phyloP scores from a whole-genome alignment of 2,888 invertebrate genomes.

The Sphaerophoria rueppellii region DNA sequence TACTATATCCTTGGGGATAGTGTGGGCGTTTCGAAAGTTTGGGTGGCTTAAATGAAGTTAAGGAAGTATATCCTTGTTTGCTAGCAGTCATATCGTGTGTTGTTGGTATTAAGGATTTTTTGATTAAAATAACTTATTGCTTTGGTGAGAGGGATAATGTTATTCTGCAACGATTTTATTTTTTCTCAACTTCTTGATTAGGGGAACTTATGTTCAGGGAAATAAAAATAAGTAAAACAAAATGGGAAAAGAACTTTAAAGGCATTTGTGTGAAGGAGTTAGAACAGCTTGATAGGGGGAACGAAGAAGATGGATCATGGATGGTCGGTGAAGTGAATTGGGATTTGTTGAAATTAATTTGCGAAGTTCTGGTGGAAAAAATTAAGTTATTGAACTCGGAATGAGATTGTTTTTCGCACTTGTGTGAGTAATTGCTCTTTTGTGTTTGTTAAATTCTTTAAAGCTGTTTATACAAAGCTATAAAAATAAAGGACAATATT shows the following conservation, averaged over 20 bases:
- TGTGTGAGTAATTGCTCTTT: no score
- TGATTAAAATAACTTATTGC: constrained; percentile 46
- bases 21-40: constrained; percentile 10
- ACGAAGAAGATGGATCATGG: not conserved
- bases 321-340: not conserved
- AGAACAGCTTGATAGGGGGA: not conserved
- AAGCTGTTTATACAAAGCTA: no score
- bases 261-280: constrained; percentile 9
- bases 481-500: no score
- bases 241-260: not conserved
- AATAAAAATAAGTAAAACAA: constrained; percentile 12
- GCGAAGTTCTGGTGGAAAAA: no score
- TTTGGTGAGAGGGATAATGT: not conserved
- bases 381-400: no score
- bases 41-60: constrained; percentile 19
- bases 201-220: constrained; percentile 11
- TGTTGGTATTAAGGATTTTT: constrained; percentile 31
- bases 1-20: constrained; percentile 23
- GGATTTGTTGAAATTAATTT: not conserved
- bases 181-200: constrained; percentile 47
- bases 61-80: not conserved
- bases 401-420: no score
- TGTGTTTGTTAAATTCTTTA: no score
- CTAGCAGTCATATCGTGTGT: not conserved
- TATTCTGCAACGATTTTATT: not conserved